Conservation (phyloP, 1,140 invertebrate genomes). For the Schlechtendalia chinensis region DNA sequence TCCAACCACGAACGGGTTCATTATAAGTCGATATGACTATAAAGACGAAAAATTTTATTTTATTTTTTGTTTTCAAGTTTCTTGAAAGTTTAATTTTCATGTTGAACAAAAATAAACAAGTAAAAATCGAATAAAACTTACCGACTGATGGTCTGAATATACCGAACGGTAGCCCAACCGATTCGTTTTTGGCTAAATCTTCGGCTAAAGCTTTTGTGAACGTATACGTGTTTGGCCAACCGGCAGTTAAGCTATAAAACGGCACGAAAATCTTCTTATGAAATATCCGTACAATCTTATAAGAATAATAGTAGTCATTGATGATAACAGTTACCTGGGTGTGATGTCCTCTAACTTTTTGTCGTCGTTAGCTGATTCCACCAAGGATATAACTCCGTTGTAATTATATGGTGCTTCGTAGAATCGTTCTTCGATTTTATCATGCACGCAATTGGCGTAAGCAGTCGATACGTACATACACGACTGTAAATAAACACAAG, state of each 20-base stretch:
- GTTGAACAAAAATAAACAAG: neutral
- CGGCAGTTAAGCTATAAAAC: slow-evolving; percentile 59
- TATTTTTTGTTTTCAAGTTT: too few relatives aligned
- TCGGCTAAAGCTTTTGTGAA: slow-evolving; percentile 83
- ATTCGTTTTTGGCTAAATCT: slow-evolving; percentile 66
- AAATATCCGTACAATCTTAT: slow-evolving; percentile 10
- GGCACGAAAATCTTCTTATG: neutral
- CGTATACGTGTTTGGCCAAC: slow-evolving; percentile 80
- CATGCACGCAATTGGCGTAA: slow-evolving; percentile 65
- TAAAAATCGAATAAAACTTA: slow-evolving; percentile 55
- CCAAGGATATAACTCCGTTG: slow-evolving; percentile 50
- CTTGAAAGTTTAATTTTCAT: slow-evolving; percentile 1
- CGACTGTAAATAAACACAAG: neutral
- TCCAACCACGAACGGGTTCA: slow-evolving; percentile 75
- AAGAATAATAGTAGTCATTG: too few relatives aligned
- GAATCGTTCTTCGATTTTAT: slow-evolving; percentile 59
- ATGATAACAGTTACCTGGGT: slow-evolving; percentile 59
- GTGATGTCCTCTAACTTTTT: slow-evolving; percentile 58
- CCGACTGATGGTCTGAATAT: slow-evolving; percentile 73
- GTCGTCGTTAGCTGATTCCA: slow-evolving; percentile 56
- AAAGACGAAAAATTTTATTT: slow-evolving; percentile 52
- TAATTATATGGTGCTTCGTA: slow-evolving; percentile 47
- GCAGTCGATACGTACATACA: slow-evolving; percentile 66
- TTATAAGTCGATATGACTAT: slow-evolving; percentile 78
- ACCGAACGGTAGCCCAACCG: slow-evolving; percentile 68